Base-by-base conservation (phyloP, 2,797 vertebrate genomes). In the Mormyrops boulengeri region DNA sequence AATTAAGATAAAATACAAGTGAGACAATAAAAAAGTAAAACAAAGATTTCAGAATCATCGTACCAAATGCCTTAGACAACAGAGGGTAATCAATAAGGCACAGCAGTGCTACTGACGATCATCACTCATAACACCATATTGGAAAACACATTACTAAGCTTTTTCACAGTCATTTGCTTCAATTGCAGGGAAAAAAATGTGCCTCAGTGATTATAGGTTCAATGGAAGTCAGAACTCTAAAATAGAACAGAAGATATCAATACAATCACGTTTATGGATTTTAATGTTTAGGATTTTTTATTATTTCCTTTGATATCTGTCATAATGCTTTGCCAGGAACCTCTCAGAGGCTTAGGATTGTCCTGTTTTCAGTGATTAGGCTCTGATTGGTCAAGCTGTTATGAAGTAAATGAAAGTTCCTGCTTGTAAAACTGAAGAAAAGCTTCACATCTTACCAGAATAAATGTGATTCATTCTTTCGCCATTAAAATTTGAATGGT, bases 1-100 rank as follows among this genome's bases (percentile, higher is more conserved):
- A 92, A 91, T 91, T 92, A 94, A 93, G 94, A 95, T 95, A 93
- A 95, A 95, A 96, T 94, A 95, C 95, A 94, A 93, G 95, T 93
- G 93, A 92, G 93, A 92, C 93, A 93, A 95, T 95, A 93, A 95
- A 95, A 96, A 96, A 95, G 26, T 92, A 92, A 95, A 95, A 95
- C 95, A 95, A 93, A 92, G 92, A 95, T 92, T 92, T 89, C 73
- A 90, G 92, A 92, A 93, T 93, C 92, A 93, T 92, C 93, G 92
- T 92, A 91, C 90, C 89, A 91, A 60, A 77, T 88, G 50, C 22
- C 87, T 90, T 14, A 86, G 80, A 87, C 85, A 73, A 89, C 57
- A 87, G 12, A 88, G 52, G 73, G 44, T 93, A 95, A 96, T 96
- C 95, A 95, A 96, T 96, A 96, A 91, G 93, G 93, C 91, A 93